A percentile compares a stretch with the other conserved stretches of the same genome.
Evolutionary conservation across 2,113 vertebrate genomes (phyloP).

Genomic region (Haplochromis burtoni): DNA sequence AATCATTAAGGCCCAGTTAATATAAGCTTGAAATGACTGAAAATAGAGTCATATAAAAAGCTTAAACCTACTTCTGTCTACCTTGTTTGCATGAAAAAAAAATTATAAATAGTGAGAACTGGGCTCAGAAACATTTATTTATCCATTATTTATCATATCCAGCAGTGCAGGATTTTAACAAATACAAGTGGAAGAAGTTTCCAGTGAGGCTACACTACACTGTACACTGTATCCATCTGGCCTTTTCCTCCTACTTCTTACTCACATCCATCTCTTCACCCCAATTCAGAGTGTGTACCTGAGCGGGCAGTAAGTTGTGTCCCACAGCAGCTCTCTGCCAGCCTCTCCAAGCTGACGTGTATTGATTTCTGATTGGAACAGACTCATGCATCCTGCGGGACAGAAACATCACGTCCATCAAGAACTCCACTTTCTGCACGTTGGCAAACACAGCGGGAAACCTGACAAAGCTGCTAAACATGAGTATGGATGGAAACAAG

Average conservation of each 20-base stretch:
- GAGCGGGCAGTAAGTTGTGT: background rate
- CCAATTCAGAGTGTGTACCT: background rate
- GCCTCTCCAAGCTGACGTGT: conserved; percentile 17
- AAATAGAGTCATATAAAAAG: background rate
- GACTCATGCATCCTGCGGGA: conserved; percentile 87
- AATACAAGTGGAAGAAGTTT: background rate
- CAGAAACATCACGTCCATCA: conserved; percentile 84
- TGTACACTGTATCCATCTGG: background rate
- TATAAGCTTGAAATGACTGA: background rate
- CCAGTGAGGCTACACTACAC: background rate
- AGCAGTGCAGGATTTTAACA: background rate
- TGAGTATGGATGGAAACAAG: conserved; percentile 79
- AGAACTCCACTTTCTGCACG: conserved; percentile 90
- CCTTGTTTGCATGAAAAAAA: background rate
- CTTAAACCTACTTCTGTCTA: background rate
- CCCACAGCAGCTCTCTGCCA: background rate
- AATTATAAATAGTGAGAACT: background rate
- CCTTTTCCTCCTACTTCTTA: background rate
- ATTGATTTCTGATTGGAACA: conserved; percentile 62
- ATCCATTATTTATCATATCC: background rate
- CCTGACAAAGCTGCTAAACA: conserved; percentile 84
- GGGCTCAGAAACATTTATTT: background rate
- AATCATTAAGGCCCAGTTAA: background rate
- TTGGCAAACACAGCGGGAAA: conserved; percentile 82
- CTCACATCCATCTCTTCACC: background rate